Evolutionary conservation across 2,113 vertebrate species (phyloP).

Genomic region (Microtus ochrogaster): DNA sequence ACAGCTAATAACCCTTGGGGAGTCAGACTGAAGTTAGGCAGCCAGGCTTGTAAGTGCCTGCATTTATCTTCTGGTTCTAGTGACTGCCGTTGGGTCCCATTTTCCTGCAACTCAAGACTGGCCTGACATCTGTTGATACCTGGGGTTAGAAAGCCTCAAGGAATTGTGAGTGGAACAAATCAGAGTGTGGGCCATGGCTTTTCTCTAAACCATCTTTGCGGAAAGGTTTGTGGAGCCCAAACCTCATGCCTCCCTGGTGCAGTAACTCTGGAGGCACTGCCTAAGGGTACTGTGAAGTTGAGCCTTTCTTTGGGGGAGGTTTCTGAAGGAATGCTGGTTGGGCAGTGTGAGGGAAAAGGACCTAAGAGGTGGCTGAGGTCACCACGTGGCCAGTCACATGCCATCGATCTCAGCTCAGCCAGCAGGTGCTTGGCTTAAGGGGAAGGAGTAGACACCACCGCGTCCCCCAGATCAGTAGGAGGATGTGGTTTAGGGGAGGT

Average conservation of each 20-base stretch:
- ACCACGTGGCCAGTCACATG: neutral
- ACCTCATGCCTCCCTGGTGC: neutral
- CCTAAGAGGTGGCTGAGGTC: neutral
- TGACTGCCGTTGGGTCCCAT: neutral
- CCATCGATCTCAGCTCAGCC: neutral
- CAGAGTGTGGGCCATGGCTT: neutral
- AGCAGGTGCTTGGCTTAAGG: slow-evolving; percentile 29
- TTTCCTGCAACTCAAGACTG: neutral
- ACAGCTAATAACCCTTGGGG: neutral
- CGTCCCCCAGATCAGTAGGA: neutral
- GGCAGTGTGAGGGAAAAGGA: neutral
- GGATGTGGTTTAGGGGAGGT: slow-evolving; percentile 45
- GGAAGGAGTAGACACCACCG: neutral
- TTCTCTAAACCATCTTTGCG: neutral
- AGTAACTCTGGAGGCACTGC: neutral
- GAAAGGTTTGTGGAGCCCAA: neutral
- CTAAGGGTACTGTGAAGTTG: neutral
- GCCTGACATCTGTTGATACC: neutral
- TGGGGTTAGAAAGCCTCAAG: neutral
- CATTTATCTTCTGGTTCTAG: neutral
- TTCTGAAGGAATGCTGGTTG: neutral
- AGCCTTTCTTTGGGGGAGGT: neutral
- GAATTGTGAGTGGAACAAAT: neutral
- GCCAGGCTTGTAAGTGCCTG: neutral
- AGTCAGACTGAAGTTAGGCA: slow-evolving; percentile 32